Base-by-base conservation (phyloP, 2,113 vertebrate species). In the Notothenia coriiceps region DNA sequence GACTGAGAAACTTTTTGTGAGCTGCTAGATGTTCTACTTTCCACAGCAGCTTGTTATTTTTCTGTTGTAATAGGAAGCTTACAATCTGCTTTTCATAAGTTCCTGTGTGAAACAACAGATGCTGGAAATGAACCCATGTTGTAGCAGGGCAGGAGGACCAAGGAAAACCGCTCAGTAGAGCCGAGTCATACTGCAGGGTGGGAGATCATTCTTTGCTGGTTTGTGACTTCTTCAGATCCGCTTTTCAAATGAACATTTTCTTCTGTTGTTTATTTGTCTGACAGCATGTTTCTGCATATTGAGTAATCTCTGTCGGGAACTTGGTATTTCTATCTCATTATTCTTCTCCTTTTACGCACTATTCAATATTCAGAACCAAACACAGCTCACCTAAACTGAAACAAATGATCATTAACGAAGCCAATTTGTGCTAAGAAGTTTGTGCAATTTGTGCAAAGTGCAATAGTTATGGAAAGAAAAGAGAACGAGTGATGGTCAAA, bases 331-430 rank as follows among this genome's bases (percentile, higher is more conserved):
- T 25, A 25, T 52, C 18, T 60, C 54, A 10, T 20, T 29, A 5
- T 13, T 33, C 17, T 75, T 20, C 14, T 65, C 65, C 25, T 25
- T 44, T 25, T 25, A 46, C 35, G 65, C 44, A 50, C 44, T 10
- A 35, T 15, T 51, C n/a, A 17, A 60, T 35, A 17, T 20, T 61
- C 49, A 74, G 35, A 54, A 0, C 18, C 18, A 74, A 67, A 33
- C 10, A 7, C 13, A 13, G 55, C 66, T 29, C 10, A 13, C 43
- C 47, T 47, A 33, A 59, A 33, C 20, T 33, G 22, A 40, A 65
- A 40, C 22, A 74, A 47, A 66, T 82, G 18, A 49, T 72, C 25
- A 68, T 12, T 49, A 79, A 74, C 47, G 35, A 70, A 63, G 22
- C 43, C 59, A 64, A 6, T 17, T 54, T 74, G 18, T 60, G 33